Conservation (phyloP, 2,113 vertebrate genomes). For the Ploceus nigricollis region DNA sequence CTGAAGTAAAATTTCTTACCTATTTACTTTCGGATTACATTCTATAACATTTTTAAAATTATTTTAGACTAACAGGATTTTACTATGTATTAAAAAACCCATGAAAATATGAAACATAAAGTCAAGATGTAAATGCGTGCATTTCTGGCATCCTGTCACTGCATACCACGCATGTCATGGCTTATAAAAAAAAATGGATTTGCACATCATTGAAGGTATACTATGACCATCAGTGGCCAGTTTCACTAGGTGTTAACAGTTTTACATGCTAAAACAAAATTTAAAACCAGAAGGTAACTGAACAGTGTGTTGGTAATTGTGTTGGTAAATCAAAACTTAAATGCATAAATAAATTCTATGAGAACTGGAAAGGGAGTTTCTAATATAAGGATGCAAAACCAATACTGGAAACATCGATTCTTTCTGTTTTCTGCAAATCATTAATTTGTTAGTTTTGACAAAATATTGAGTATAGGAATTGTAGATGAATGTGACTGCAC, state of each 20-base stretch:
- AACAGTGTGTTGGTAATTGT: neutral
- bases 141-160: neutral
- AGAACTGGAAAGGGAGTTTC: neutral
- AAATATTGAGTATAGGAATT: neutral
- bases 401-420: neutral
- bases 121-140: neutral
- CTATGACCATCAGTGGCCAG: no score
- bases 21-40: neutral
- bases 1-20: neutral
- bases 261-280: neutral
- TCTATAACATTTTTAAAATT: neutral
- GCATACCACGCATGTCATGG: neutral
- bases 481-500: neutral
- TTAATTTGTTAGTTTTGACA: neutral
- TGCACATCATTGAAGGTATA: neutral
- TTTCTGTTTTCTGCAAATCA: neutral
- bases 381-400: neutral
- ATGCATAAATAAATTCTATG: neutral
- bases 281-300: neutral
- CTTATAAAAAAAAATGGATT: neutral
- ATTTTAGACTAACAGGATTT: neutral
- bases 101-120: neutral
- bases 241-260: neutral
- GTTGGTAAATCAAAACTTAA: neutral
- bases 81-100: neutral